These are phyloP conservation scores for Tilapia sparmanii DNA, from an alignment of 2,113 vertebrate genomes.

Conservation along the genomic window DNA sequence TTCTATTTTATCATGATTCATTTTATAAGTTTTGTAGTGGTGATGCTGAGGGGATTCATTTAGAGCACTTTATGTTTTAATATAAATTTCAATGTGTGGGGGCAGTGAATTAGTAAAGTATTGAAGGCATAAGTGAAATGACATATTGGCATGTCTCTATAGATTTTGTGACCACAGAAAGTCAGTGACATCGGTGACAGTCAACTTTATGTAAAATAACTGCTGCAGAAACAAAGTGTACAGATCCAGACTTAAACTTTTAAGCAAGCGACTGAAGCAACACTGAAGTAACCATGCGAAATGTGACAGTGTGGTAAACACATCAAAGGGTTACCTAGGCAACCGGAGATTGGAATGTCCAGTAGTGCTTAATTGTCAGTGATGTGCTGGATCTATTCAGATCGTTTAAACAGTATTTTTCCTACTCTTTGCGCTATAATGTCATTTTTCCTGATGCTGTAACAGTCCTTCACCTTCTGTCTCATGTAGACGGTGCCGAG, in stretches of 20 bases:
- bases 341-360: neutral
- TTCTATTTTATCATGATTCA: neutral
- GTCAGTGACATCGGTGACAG: neutral
- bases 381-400: neutral
- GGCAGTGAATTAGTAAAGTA: neutral
- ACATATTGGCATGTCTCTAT: too few species aligned
- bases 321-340: neutral
- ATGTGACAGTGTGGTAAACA: neutral
- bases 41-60: neutral
- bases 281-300: neutral
- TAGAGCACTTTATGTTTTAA: neutral
- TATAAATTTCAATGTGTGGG: neutral
- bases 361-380: neutral
- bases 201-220: neutral
- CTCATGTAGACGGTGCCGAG: constrained; percentile 76
- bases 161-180: neutral
- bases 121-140: neutral
- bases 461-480: constrained; percentile 74
- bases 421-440: neutral
- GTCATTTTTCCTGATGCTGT: neutral
- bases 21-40: neutral
- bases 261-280: neutral
- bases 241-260: neutral
- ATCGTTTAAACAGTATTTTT: neutral
- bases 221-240: neutral